Conservation (phyloP, 2,888 invertebrate species). For the Encarsia formosa region DNA sequence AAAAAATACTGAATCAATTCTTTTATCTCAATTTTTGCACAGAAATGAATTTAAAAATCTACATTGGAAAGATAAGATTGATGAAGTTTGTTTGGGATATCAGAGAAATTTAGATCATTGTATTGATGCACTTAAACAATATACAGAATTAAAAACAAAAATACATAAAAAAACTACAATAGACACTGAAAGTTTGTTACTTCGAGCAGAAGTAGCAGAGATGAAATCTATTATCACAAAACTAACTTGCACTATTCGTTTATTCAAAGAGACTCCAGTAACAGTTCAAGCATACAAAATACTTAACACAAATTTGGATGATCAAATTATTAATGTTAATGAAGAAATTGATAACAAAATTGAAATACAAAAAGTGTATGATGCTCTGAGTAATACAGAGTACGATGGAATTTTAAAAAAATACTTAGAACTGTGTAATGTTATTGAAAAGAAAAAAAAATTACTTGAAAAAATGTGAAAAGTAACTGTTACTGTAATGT, state of each 20-base stretch:
- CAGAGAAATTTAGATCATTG: conserved; percentile 41
- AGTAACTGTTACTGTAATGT: too few species aligned
- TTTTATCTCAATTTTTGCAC: conserved; percentile 32
- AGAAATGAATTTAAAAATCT: conserved; percentile 34
- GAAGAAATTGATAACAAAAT: conserved; percentile 46
- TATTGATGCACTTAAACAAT: conserved; percentile 42
- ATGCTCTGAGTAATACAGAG: conserved; percentile 47
- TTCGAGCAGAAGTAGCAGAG: conserved; percentile 42
- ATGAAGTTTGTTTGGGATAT: conserved; percentile 44
- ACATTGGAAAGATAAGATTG: conserved; percentile 46
- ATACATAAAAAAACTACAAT: conserved; percentile 40
- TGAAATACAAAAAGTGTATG: conserved; percentile 47
- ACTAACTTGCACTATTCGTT: conserved; percentile 45
- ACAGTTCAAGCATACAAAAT: conserved; percentile 50
- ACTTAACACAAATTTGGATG: conserved; percentile 46
- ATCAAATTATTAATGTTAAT: conserved; percentile 44
- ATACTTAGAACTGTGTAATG: conserved; percentile 47
- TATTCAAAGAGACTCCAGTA: conserved; percentile 50
- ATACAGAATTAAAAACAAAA: conserved; percentile 44
- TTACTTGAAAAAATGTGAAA: conserved; percentile 39
- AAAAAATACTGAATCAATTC: conserved; percentile 34
- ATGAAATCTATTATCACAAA: conserved; percentile 45
- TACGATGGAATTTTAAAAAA: conserved; percentile 50
- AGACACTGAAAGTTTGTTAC: conserved; percentile 39
- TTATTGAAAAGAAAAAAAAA: conserved; percentile 48